Evolutionary conservation across 2,797 vertebrate genomes (phyloP).

Genomic region (Champsocephalus gunnari): DNA sequence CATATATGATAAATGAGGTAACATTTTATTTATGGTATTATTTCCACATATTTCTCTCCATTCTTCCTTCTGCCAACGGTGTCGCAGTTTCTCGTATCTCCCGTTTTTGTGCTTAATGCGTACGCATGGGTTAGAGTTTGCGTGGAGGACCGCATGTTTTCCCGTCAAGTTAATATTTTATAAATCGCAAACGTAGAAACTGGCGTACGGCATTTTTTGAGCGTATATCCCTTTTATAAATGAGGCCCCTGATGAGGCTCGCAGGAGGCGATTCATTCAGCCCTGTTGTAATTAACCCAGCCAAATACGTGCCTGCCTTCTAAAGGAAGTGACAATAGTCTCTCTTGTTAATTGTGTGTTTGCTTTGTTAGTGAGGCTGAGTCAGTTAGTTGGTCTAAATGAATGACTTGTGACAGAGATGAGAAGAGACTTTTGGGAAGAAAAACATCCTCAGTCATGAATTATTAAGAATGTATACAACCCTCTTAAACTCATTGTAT

Average conservation of each 20-base stretch:
- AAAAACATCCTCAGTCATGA: not conserved
- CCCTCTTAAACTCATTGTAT: not conserved
- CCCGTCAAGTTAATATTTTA: too few relatives aligned
- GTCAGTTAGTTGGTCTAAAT: conserved; percentile 8
- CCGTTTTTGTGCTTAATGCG: too few relatives aligned
- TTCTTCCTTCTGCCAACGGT: too few relatives aligned
- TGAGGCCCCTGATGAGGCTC: not conserved
- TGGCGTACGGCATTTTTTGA: too few relatives aligned
- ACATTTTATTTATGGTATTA: too few relatives aligned
- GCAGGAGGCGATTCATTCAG: conserved; percentile 4
- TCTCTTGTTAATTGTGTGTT: conserved; percentile 11
- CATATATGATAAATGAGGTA: too few relatives aligned
- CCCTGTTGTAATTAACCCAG: conserved; percentile 1
- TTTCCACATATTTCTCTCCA: too few relatives aligned
- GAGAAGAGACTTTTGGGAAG: not conserved
- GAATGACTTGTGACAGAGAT: not conserved
- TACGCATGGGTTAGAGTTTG: too few relatives aligned
- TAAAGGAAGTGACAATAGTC: conserved; percentile 1
- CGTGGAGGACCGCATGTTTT: too few relatives aligned
- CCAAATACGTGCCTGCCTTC: not conserved
- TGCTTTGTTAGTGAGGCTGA: conserved; percentile 8
- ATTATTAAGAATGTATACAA: not conserved
- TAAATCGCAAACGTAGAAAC: too few relatives aligned
- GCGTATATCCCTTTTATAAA: too few relatives aligned
- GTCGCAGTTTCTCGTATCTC: too few relatives aligned